Base-by-base conservation (phyloP, 2,113 vertebrate genomes). In the Lynx canadensis region DNA sequence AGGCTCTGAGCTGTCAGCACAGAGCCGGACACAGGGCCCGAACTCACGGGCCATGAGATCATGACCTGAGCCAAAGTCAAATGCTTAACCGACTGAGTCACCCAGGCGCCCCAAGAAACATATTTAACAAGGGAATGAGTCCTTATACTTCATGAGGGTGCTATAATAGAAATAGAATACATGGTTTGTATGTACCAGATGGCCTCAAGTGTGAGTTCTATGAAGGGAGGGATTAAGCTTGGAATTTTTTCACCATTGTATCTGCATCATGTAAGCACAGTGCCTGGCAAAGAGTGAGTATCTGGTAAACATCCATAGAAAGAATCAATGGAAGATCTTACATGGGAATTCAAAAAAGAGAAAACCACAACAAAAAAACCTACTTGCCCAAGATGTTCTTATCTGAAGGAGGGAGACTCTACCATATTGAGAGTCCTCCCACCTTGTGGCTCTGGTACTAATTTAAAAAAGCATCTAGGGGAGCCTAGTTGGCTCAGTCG, bases 241-340 rank as follows among this genome's bases (percentile, higher is more conserved):
- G 60, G 25, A 52, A 60, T 13, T 41, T 89, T 88, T 79, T 86
- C 50, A 73, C 5, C 16, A 83, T 55, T 83, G 33, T 68, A 94
- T 80, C 4, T 94, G 52, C 9, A 74, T 50, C 60, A 92, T 57
- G 15, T 96, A 89, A 91, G 74, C 68, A 73, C 41, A 92, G 27
- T 92, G 31, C 48, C 48, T 95, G 29, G 48, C 45, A 95, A 10
- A 68, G n/a, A 79, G 4, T 69, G n/a, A 79, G 4, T 69, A 95
- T 41, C 93, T 76, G 31, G 48, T 52, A 76, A 96, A 73, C 66
- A 94, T 69, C 41, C 80, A 36, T n/a, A 93, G 73, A 81, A 91
- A 79, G 50, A 86, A 36, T 84, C 27, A 94, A 48, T 93, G 52
- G 31, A 66, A 93, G 55, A 94, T 33, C 29, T 85, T 95, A 78